Base-by-base conservation (phyloP, 2,113 vertebrate genomes). In the Odontophorus gujanensis region DNA sequence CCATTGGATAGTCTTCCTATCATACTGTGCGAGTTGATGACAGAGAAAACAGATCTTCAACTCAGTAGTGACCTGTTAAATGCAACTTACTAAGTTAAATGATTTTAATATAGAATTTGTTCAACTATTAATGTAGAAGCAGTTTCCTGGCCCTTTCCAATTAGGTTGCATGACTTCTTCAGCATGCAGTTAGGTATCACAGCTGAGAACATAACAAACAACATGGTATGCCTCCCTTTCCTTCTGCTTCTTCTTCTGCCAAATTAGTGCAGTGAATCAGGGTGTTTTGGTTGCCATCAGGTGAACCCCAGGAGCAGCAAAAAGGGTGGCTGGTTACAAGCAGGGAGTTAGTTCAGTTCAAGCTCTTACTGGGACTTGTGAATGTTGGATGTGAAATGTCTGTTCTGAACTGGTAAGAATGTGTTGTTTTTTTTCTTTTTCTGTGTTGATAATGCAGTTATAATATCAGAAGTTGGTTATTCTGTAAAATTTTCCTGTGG, bases 281-380 rank as follows among this genome's bases (percentile, higher is more conserved):
- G 40, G 55, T 58, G 45, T 57, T 43, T 59, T 72, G 57, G 15
- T 2, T 45, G 47, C 30, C 24, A 21, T 12, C 78, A 84, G 81
- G 92, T 91, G 81, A 89, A 50, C 15, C 15, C 30, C 3, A 17
- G 26, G 36, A 90, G 59, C 7, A 61, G 36, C 17, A 38, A 28
- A 28, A 42, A 48, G 42, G 25, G 30, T 6, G 51, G 15, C 6
- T 77, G 6, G 0, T 22, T 74, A 36, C 1, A 62, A 9, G 25
- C 0, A 5, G 11, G 21, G 13, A 55, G 2, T 43, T 81, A 2
- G 26, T 1, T 68, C 16, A 11, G 8, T 4, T 55, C 1, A 21
- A 6, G n/a, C 25, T 2, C 0, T 50, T 57, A 1, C 5, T 55
- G 30, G 5, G 21, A 38, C 2, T 61, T 19, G n/a, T 1, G 14